Conservation (phyloP, 1,140 invertebrate species). For the Brachionus rotundiformis region DNA sequence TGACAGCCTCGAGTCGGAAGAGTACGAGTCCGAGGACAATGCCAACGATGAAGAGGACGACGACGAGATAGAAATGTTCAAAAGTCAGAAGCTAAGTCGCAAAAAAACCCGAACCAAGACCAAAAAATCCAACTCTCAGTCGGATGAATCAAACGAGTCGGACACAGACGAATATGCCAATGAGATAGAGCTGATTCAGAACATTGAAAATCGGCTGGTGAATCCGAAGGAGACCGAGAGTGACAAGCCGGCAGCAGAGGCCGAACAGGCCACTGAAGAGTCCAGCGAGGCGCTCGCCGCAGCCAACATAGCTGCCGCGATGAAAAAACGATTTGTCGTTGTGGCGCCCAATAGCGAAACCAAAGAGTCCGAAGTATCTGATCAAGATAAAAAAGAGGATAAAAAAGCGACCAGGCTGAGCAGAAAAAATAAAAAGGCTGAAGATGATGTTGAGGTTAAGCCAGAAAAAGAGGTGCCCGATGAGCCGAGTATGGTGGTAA, state of each 20-base stretch:
- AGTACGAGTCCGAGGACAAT: slow-evolving; percentile 8
- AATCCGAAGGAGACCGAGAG: neutral
- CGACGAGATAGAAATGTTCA: slow-evolving; percentile 11
- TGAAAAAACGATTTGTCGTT: slow-evolving; percentile 50
- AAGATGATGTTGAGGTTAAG: neutral
- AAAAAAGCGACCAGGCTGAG: neutral
- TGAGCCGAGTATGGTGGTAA: neutral
- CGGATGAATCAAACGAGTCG: slow-evolving; percentile 27
- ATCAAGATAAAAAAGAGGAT: neutral
- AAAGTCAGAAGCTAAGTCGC: neutral
- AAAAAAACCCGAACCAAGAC: neutral
- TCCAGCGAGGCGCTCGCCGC: neutral
- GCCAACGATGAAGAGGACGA: slow-evolving; percentile 14
- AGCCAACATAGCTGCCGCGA: slow-evolving; percentile 39
- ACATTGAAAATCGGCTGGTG: slow-evolving; percentile 31
- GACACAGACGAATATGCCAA: slow-evolving; percentile 33
- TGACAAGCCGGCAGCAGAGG: neutral
- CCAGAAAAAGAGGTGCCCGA: neutral
- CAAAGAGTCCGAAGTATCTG: neutral
- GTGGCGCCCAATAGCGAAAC: neutral
- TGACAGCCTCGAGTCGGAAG: slow-evolving; percentile 18
- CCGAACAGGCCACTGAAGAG: neutral
- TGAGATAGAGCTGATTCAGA: slow-evolving; percentile 46
- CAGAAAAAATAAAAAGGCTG: neutral
- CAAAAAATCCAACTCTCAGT: slow-evolving; percentile 30